A percentile compares a stretch with the other conserved stretches of the same genome.
Evolutionary conservation across 2,113 vertebrate genomes (phyloP).

Genomic region (Dendropsophus ebraccatus): DNA sequence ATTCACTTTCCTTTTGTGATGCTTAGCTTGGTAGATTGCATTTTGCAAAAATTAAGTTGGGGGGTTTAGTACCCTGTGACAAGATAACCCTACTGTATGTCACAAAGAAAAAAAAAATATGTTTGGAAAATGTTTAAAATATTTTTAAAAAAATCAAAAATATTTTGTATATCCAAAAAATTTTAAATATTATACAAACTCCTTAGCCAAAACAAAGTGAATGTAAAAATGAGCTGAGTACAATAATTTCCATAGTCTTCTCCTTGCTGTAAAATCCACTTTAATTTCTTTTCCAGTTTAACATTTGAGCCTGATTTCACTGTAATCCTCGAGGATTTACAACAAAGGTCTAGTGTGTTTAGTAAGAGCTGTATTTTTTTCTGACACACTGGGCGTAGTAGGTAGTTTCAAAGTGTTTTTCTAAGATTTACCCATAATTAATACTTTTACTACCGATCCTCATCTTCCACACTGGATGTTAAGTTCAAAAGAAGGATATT

Average conservation of each 20-base stretch:
- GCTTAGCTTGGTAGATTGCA: background rate
- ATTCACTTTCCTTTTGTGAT: background rate
- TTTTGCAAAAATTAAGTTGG: background rate
- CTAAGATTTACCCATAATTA: conserved; percentile 2
- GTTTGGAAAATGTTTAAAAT: no score
- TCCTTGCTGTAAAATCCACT: background rate
- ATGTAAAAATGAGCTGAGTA: background rate
- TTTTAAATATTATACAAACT: no score
- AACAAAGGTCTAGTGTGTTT: background rate
- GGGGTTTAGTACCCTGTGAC: no score
- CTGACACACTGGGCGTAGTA: background rate
- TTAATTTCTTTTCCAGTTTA: background rate
- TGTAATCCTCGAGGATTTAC: background rate
- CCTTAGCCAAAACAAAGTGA: no score
- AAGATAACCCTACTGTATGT: no score
- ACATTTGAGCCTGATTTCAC: background rate
- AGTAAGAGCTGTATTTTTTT: background rate
- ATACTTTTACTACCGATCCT: background rate
- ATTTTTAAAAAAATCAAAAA: no score
- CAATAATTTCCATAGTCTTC: background rate
- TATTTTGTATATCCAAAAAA: no score
- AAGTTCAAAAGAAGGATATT: background rate
- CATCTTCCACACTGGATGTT: background rate
- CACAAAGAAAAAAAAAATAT: no score
- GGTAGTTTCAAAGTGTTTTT: background rate